phyloP scores from a whole-genome alignment of 2,888 invertebrate genomes.

The Conchocele bisecta region DNA sequence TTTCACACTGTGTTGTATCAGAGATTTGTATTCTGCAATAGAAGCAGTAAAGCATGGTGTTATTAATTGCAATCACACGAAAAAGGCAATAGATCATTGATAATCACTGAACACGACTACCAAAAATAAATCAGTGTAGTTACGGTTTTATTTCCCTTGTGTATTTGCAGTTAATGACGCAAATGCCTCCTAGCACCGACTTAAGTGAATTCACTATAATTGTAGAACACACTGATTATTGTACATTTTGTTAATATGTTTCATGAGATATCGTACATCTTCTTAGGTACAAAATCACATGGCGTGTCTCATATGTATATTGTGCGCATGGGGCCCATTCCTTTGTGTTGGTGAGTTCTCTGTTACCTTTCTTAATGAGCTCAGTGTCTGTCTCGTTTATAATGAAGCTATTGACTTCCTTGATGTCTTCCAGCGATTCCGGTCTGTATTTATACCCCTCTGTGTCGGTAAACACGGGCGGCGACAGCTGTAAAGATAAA shows the following conservation, averaged over 20 bases:
- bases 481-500: constrained; percentile 40
- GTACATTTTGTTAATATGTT: too few species aligned
- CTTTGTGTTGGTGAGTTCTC: too few species aligned
- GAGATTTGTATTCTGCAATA: neutral
- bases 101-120: neutral
- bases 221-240: too few species aligned
- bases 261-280: too few species aligned
- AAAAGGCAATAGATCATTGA: neutral
- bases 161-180: too few species aligned
- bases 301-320: too few species aligned
- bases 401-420: constrained; percentile 41
- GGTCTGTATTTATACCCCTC: constrained; percentile 42
- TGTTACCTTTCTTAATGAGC: constrained; percentile 37
- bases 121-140: neutral
- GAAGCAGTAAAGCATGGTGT: neutral
- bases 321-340: too few species aligned
- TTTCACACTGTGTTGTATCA: constrained; percentile 38
- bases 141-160: too few species aligned
- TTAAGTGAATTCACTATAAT: too few species aligned
- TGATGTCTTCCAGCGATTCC: constrained; percentile 19
- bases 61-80: neutral
- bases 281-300: too few species aligned
- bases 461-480: constrained; percentile 41
- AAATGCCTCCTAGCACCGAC: too few species aligned
- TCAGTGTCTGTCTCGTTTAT: constrained; percentile 21